Base-by-base conservation (phyloP, 2,888 invertebrate species). In the Drosophila fulvimacula region DNA sequence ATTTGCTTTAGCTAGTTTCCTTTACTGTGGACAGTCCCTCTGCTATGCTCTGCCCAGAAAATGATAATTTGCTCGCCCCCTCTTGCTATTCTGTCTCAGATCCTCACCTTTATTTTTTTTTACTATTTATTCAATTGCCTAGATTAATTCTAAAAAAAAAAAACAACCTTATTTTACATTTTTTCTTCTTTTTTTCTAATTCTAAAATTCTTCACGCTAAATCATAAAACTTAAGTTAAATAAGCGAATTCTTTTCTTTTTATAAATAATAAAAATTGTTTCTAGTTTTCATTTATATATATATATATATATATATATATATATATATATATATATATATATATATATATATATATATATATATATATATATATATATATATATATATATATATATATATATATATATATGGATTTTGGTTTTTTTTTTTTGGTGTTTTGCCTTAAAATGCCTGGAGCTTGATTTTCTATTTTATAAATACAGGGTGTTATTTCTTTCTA, bases 141-240 rank as follows among this genome's bases (percentile, higher is more conserved):
- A 76, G 34, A 27, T 78, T 61, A 51, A 38, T 46, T 30, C 59
- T 78, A 78, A 67, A 59, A 76, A 82, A 82, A 79, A 82, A 83
- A 83, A 83, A 87, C 81, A 87, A 84, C 73, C 85, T 83, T 87
- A 87, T 59, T 62, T 79, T 81, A 87, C 67, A 21, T 13, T 53
- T 56, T 17, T 52, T 41, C 51, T 27, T 27, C 15, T 17, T 34
- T 57, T 38, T 30, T 52, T 52, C 71, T 79, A 67, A 67, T 64
- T 30, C 86, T 80, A 75, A 61, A 63, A 68, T 67, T 9, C 44
- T 56, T 64, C 49, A 56, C 61, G 49, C 70, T 77, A 85, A 82
- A 82, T 74, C 74, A 82, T 76, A 74, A 79, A 79, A 75, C 81
- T 77, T 82, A 82, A 73, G 24, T 57, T 80, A 80, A 51, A 58